phyloP scores from a whole-genome alignment of 1,140 invertebrate genomes.

The Solen grandis region DNA sequence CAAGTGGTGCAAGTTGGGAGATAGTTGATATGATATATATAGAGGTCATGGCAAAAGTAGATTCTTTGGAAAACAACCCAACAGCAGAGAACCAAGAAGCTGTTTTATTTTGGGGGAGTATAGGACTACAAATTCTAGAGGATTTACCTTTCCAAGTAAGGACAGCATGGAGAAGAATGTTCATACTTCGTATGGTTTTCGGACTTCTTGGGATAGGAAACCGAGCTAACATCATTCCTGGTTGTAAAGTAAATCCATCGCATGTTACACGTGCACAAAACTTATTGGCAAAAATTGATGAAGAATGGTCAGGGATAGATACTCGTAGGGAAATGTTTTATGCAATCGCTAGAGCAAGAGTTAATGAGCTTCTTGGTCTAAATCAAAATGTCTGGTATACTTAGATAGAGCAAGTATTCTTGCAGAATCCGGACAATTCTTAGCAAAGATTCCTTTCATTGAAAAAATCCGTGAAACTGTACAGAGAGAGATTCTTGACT shows the following conservation, averaged over 20 bases:
- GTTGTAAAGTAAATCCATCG: neutral
- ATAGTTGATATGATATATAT: constrained; percentile 61
- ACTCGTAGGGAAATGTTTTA: no score
- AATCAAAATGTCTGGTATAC: neutral
- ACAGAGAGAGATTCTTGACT: no score
- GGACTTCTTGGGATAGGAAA: constrained; percentile 61
- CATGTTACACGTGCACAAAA: constrained; percentile 32
- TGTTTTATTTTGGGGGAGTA: constrained; percentile 46
- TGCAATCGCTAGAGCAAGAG: constrained; percentile 55
- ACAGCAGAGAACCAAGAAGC: constrained; percentile 12
- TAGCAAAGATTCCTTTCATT: constrained; percentile 16
- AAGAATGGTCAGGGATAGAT: constrained; percentile 35
- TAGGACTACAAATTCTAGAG: constrained; percentile 46
- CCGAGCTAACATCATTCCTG: constrained; percentile 51
- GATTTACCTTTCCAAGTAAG: constrained; percentile 30
- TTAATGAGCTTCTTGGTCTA: neutral
- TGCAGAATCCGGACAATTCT: constrained; percentile 3
- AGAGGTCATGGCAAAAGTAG: constrained; percentile 59
- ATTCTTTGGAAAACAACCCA: constrained; percentile 55
- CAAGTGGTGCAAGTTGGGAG: constrained; percentile 46
- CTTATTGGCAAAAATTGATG: constrained; percentile 35
- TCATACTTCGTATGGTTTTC: constrained; percentile 62
- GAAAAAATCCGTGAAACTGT: neutral
- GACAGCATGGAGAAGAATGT: constrained; percentile 54
- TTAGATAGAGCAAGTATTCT: constrained; percentile 19